A percentile compares a stretch with the other conserved stretches of the same genome.
phyloP scores from a whole-genome alignment of 2,113 vertebrate species.

The Clarias magur region DNA sequence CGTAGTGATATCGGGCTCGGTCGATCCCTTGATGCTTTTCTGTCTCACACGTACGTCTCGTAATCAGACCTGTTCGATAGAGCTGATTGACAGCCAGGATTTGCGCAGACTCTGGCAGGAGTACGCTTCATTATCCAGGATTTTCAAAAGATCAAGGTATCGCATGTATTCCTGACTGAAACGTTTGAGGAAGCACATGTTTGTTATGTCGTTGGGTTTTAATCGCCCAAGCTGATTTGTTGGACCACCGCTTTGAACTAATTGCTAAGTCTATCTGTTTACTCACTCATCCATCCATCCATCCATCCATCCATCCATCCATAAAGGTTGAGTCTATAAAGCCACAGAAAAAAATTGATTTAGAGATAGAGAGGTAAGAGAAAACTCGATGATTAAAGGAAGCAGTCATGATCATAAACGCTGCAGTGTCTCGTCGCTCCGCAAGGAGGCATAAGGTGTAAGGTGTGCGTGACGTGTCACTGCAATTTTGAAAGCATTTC shows the following conservation, averaged over 20 bases:
- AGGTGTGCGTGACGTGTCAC: background rate
- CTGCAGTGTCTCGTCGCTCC: conserved; percentile 1
- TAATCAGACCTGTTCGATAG: conserved; percentile 24
- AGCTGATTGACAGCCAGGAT: conserved; percentile 30
- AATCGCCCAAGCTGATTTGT: background rate
- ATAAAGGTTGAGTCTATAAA: background rate
- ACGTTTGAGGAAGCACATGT: background rate
- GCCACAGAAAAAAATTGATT: background rate
- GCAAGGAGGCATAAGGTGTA: background rate
- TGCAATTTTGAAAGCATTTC: too few species aligned
- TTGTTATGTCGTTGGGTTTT: background rate
- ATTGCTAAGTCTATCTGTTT: background rate
- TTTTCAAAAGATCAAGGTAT: background rate
- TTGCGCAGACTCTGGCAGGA: background rate
- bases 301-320: conserved; percentile 6
- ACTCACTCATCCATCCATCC: background rate
- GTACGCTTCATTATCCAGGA: background rate
- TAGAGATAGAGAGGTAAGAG: background rate
- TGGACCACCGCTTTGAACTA: background rate
- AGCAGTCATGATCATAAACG: conserved; percentile 7
- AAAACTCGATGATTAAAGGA: conserved; percentile 21
- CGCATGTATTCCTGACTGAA: background rate
- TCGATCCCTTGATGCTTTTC: conserved; percentile 50
- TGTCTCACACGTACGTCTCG: conserved; percentile 30
- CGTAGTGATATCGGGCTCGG: conserved; percentile 38